phyloP scores from a whole-genome alignment of 2,888 invertebrate species.

The Ischnura elegans region DNA sequence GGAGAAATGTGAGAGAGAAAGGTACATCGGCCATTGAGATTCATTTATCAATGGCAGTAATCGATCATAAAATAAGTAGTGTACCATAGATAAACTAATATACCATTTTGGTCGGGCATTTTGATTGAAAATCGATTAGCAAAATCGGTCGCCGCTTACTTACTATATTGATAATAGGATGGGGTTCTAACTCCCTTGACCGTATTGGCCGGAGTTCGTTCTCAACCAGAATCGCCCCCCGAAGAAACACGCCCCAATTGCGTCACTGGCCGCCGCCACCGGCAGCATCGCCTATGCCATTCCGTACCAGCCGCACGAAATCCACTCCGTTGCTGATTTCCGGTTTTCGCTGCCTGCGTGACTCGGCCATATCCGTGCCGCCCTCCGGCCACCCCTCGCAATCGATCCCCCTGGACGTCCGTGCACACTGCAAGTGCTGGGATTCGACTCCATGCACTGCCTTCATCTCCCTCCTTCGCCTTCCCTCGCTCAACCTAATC shows the following conservation, averaged over 20 bases:
- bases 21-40: too few relatives aligned
- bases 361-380: background rate
- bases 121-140: too few relatives aligned
- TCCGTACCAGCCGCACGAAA: constrained; percentile 53
- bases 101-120: too few relatives aligned
- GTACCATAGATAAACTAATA: too few relatives aligned
- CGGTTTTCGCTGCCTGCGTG: constrained; percentile 41
- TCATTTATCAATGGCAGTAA: too few relatives aligned
- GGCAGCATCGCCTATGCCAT: constrained; percentile 12
- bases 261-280: background rate
- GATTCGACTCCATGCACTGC: background rate
- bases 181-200: too few relatives aligned
- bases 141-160: too few relatives aligned
- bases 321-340: constrained; percentile 45
- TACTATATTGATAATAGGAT: too few relatives aligned
- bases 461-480: too few relatives aligned
- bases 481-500: background rate
- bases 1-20: too few relatives aligned
- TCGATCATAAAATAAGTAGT: too few relatives aligned
- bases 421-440: background rate
- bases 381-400: background rate
- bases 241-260: background rate
- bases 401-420: background rate
- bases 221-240: background rate
- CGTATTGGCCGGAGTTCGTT: too few relatives aligned